These are phyloP conservation scores for Sapajus apella DNA, from an alignment of 2,113 vertebrate genomes.

Conservation along the genomic window DNA sequence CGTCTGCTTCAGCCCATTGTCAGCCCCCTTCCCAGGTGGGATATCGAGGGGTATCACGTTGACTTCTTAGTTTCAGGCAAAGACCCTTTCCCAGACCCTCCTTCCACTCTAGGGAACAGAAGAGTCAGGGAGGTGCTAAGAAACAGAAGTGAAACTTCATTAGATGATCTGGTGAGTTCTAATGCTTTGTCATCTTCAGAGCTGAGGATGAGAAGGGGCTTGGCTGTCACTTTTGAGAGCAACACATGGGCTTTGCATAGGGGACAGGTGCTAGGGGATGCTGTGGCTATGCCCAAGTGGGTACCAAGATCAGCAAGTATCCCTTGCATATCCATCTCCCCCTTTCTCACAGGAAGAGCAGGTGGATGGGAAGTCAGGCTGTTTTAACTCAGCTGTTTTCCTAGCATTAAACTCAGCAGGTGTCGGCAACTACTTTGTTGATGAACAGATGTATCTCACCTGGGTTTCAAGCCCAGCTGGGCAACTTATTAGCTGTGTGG, in stretches of 20 bases:
- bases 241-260: background rate
- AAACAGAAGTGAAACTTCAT: conserved; percentile 51
- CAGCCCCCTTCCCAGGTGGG: too few relatives aligned
- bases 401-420: background rate
- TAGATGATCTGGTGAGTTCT: background rate
- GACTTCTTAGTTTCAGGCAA: conserved; percentile 4
- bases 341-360: background rate
- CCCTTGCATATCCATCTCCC: background rate
- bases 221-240: background rate
- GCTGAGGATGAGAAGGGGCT: background rate
- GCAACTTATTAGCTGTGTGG: background rate
- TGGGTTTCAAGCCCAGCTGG: background rate
- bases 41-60: background rate
- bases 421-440: background rate
- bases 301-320: background rate
- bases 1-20: background rate
- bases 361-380: conserved; percentile 11
- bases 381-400: conserved; percentile 1
- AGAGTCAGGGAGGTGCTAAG: background rate
- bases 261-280: background rate
- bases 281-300: background rate
- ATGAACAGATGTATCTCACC: background rate
- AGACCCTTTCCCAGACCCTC: background rate
- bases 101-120: background rate
- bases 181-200: background rate